Evolutionary conservation across 2,113 vertebrate genomes (phyloP).

Genomic region (Pao palembangensis): DNA sequence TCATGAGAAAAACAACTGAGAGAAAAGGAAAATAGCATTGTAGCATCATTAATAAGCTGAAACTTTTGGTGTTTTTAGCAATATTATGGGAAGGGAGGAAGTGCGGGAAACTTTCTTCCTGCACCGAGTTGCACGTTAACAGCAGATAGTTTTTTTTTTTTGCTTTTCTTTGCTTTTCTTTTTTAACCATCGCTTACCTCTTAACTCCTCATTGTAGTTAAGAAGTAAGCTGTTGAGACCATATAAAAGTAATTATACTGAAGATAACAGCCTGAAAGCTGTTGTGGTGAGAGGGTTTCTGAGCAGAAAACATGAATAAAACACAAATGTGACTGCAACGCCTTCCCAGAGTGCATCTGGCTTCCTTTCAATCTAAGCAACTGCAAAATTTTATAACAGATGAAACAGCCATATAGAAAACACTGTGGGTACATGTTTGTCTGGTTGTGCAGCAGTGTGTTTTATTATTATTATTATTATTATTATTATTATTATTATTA

Average conservation of each 20-base stretch:
- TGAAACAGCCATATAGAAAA: conserved; percentile 48
- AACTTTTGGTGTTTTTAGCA: conserved; percentile 25
- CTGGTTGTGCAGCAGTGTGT: background rate
- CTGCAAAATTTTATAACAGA: conserved; percentile 60
- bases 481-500: too few relatives aligned
- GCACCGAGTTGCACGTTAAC: too few relatives aligned
- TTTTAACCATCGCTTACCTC: conserved; percentile 43
- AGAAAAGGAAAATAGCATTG: conserved; percentile 55
- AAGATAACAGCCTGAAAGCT: conserved; percentile 71
- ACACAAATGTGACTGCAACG: conserved; percentile 36
- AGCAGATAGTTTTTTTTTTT: too few relatives aligned
- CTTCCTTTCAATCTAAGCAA: conserved; percentile 59
- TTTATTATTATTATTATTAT: conserved; percentile 10
- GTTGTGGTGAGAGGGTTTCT: conserved; percentile 60
- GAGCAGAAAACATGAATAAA: conserved; percentile 47
- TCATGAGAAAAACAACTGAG: conserved; percentile 47
- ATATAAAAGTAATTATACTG: conserved; percentile 75
- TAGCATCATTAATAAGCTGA: conserved; percentile 27
- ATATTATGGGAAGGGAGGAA: conserved; percentile 12
- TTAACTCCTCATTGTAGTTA: conserved; percentile 9
- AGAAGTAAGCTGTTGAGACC: conserved; percentile 53
- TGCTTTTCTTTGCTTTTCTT: background rate
- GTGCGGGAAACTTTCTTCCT: background rate
- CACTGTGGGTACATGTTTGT: conserved; percentile 28
- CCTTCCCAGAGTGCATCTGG: conserved; percentile 58